phyloP scores from a whole-genome alignment of 1,140 invertebrate genomes.

The Ylistrum balloti region DNA sequence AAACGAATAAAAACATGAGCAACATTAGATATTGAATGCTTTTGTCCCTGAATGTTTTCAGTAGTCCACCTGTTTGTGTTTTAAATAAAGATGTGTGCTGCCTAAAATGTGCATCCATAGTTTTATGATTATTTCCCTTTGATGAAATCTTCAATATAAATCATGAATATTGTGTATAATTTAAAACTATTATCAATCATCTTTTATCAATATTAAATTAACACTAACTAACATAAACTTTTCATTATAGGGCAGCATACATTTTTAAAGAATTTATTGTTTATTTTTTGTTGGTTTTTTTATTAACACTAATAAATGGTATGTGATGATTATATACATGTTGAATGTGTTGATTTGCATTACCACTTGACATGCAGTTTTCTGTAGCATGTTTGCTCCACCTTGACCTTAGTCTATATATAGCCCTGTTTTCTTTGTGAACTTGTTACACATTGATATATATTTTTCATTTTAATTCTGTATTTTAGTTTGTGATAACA shows the following conservation, averaged over 20 bases:
- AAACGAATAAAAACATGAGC: too few species aligned
- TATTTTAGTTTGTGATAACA: too few species aligned
- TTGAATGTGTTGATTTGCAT: not conserved
- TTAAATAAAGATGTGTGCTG: too few species aligned
- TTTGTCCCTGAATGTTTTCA: not conserved
- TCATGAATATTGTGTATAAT: too few species aligned
- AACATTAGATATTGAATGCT: not conserved
- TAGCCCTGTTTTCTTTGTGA: not conserved
- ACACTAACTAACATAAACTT: too few species aligned
- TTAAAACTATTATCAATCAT: too few species aligned
- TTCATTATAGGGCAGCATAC: not conserved
- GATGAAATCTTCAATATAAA: too few species aligned
- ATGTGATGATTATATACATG: too few species aligned
- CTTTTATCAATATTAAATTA: too few species aligned
- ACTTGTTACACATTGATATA: not conserved
- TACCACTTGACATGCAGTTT: not conserved
- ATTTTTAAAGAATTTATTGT: not conserved
- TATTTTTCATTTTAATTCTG: too few species aligned
- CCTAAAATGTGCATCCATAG: too few species aligned
- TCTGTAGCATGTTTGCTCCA: not conserved
- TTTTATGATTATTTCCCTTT: too few species aligned
- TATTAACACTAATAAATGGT: not conserved
- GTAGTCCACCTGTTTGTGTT: not conserved
- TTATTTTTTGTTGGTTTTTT: not conserved
- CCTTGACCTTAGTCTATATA: not conserved